Percentiles rank a stretch among this genome's conserved stretches.
Conservation (phyloP, 2,888 invertebrate genomes). For the Clitarchus hookeri region DNA sequence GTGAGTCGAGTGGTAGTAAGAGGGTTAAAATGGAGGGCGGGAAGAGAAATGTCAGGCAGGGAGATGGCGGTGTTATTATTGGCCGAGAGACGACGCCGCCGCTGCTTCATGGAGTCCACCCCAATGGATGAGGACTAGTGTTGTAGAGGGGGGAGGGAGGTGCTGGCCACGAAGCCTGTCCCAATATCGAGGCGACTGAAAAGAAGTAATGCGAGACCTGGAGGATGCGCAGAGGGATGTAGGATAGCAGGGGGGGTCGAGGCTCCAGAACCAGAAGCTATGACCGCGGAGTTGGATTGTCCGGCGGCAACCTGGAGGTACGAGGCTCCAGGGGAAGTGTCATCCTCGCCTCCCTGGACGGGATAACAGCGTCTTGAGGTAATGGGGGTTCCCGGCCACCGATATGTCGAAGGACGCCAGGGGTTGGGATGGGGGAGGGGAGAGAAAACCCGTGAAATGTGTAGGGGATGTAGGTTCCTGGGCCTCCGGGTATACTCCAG, state of each 20-base stretch:
- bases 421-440: too few species aligned
- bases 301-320: conserved; percentile 20
- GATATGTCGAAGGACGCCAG: neutral
- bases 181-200: conserved; percentile 14
- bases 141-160: neutral
- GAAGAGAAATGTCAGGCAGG: neutral
- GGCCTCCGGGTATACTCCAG: conserved; percentile 7
- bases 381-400: neutral
- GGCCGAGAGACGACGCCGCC: neutral
- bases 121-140: neutral
- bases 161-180: neutral
- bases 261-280: conserved; percentile 24
- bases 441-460: neutral
- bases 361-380: conserved; percentile 14
- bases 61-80: conserved; percentile 7
- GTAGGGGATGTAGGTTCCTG: neutral
- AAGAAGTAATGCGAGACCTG: neutral
- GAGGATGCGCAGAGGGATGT: neutral
- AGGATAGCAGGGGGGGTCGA: neutral
- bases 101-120: neutral
- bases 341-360: neutral
- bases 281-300: conserved; percentile 21
- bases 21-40: neutral
- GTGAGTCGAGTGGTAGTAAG: neutral
- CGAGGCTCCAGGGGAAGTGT: conserved; percentile 19